Evolutionary conservation across 2,797 vertebrate genomes (phyloP).

Genomic region (Eleutherodactylus coqui): DNA sequence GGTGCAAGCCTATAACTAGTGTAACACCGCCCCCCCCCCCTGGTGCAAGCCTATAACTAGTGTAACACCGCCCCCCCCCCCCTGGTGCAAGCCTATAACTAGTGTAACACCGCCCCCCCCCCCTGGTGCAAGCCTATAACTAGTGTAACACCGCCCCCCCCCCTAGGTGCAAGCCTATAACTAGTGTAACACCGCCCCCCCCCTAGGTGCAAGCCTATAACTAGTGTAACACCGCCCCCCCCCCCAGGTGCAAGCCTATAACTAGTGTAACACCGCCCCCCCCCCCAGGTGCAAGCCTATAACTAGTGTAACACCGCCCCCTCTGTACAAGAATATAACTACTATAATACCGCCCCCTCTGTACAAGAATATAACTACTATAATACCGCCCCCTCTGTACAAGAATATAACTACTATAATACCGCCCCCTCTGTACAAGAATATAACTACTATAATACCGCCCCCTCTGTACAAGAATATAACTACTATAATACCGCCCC

Average conservation of each 20-base stretch:
- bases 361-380: slow-evolving; percentile 12
- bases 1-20: slow-evolving; percentile 6
- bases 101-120: background rate
- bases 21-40: background rate
- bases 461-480: background rate
- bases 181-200: background rate
- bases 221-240: background rate
- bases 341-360: background rate
- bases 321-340: slow-evolving; percentile 9
- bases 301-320: background rate
- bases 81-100: background rate
- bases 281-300: background rate
- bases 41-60: background rate
- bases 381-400: slow-evolving; percentile 7
- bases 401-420: slow-evolving; percentile 19
- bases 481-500: background rate
- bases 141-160: background rate
- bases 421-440: background rate
- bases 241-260: background rate
- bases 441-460: slow-evolving; percentile 8
- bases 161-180: background rate
- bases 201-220: background rate
- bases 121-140: background rate
- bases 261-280: background rate
- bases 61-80: slow-evolving; percentile 1